Percentiles rank a stretch among this genome's conserved stretches.
These are phyloP conservation scores for Prionace glauca DNA, from an alignment of 2,797 vertebrate genomes.

Conservation along the genomic window DNA sequence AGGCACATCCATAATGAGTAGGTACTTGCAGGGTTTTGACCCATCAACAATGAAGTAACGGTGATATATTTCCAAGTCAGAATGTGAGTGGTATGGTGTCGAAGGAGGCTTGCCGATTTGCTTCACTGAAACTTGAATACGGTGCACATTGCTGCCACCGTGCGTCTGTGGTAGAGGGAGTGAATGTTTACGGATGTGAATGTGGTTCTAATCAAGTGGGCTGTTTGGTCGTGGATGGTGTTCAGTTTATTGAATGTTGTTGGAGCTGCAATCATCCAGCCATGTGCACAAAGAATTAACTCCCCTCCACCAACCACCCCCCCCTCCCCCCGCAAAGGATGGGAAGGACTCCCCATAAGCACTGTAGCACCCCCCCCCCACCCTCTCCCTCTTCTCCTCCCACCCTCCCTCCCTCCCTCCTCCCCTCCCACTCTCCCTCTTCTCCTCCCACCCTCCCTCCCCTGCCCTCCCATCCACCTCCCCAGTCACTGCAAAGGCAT, in stretches of 20 bases:
- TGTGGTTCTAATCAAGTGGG: not conserved
- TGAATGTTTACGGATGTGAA: not conserved
- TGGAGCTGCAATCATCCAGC: not conserved
- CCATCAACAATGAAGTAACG: not conserved
- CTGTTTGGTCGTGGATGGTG: not conserved
- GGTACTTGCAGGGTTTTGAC: not conserved
- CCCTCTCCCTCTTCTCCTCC: no score
- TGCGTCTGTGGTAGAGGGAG: not conserved
- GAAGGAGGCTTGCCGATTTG: not conserved
- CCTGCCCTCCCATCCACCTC: no score
- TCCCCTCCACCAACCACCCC: not conserved
- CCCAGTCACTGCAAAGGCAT: no score
- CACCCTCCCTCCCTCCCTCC: no score
- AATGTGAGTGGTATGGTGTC: not conserved
- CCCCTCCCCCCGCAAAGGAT: no score
- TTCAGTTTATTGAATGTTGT: not conserved
- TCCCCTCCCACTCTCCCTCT: no score
- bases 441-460: no score
- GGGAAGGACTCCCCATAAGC: no score
- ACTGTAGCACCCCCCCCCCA: no score
- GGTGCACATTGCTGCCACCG: not conserved
- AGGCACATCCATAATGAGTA: not conserved
- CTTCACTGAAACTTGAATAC: not conserved
- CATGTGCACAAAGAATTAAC: not conserved
- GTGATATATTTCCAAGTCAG: not conserved